These are phyloP conservation scores for Euwallacea fornicatus DNA, from an alignment of 1,140 invertebrate species.

Conservation along the genomic window DNA sequence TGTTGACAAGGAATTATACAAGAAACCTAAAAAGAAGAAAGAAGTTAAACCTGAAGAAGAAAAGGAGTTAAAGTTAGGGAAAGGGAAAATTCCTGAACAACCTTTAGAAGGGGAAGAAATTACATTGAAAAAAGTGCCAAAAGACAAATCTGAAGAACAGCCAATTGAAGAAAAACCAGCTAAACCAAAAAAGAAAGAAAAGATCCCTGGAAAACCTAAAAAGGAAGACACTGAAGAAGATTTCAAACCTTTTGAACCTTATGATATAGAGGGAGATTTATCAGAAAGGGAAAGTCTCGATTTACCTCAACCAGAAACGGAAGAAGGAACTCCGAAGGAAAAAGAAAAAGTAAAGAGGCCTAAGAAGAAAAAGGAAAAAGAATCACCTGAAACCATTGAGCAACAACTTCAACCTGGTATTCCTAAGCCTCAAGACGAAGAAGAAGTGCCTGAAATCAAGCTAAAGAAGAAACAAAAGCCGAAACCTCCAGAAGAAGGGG, in stretches of 20 bases:
- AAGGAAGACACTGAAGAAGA: conserved; percentile 45
- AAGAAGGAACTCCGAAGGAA: conserved; percentile 37
- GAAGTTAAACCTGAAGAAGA: conserved; percentile 51
- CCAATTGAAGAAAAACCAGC: conserved; percentile 41
- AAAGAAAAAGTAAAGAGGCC: conserved; percentile 43
- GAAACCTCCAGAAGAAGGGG: conserved; percentile 57
- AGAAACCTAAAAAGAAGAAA: conserved; percentile 48
- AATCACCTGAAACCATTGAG: conserved; percentile 45
- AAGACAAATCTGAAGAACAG: conserved; percentile 33
- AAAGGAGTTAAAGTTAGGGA: conserved; percentile 55
- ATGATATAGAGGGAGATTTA: conserved; percentile 45
- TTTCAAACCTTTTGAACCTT: conserved; percentile 50
- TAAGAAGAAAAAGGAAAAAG: conserved; percentile 44
- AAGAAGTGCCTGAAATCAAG: conserved; percentile 45
- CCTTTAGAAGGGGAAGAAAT: conserved; percentile 40
- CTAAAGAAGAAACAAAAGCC: conserved; percentile 60
- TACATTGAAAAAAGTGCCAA: conserved; percentile 45
- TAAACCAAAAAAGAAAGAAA: conserved; percentile 33
- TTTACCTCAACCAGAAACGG: conserved; percentile 41
- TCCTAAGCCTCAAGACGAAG: conserved; percentile 42
- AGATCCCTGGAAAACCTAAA: conserved; percentile 44
- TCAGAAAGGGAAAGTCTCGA: conserved; percentile 41
- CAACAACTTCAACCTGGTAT: conserved; percentile 40
- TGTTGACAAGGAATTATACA: conserved; percentile 49
- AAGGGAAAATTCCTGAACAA: conserved; percentile 57